Conservation (phyloP, 2,888 invertebrate genomes). For the Amitus sp. region DNA sequence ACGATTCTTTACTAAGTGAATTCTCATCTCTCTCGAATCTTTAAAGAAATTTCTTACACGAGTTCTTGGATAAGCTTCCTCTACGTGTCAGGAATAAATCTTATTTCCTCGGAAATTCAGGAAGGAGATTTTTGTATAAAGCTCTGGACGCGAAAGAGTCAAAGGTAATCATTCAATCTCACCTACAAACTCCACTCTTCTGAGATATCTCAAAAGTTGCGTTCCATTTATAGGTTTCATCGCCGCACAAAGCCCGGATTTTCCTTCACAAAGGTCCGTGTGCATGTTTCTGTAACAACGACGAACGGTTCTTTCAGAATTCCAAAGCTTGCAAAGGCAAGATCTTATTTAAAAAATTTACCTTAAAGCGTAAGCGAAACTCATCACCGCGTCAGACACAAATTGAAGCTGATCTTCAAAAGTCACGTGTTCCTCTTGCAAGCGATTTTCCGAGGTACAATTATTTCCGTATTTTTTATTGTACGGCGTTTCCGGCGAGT, state of each 20-base stretch:
- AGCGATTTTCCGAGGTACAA: conserved; percentile 83
- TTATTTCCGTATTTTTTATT: conserved; percentile 75
- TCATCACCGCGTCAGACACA: conserved; percentile 95
- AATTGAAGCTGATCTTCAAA: conserved; percentile 96
- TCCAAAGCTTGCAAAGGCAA: no score
- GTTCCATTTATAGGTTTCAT: conserved; percentile 93
- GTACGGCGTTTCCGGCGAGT: conserved; percentile 83
- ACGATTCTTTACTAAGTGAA: no score
- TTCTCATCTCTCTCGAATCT: no score
- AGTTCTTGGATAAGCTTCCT: background rate
- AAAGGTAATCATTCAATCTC: conserved; percentile 54
- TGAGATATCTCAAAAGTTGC: conserved; percentile 82
- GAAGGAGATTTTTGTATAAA: background rate
- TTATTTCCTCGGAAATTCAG: background rate
- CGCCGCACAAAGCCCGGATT: conserved; percentile 82
- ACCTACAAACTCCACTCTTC: conserved; percentile 91
- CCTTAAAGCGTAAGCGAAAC: conserved; percentile 90
- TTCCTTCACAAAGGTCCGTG: conserved; percentile 78
- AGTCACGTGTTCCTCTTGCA: conserved; percentile 80
- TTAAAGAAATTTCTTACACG: background rate
- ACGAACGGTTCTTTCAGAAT: no score
- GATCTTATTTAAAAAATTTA: conserved; percentile 57
- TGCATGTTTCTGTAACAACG: conserved; percentile 96
- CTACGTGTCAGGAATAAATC: background rate
- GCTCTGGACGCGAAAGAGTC: background rate